phyloP scores from a whole-genome alignment of 2,797 vertebrate genomes.

The Notoglanidium macrostoma region DNA sequence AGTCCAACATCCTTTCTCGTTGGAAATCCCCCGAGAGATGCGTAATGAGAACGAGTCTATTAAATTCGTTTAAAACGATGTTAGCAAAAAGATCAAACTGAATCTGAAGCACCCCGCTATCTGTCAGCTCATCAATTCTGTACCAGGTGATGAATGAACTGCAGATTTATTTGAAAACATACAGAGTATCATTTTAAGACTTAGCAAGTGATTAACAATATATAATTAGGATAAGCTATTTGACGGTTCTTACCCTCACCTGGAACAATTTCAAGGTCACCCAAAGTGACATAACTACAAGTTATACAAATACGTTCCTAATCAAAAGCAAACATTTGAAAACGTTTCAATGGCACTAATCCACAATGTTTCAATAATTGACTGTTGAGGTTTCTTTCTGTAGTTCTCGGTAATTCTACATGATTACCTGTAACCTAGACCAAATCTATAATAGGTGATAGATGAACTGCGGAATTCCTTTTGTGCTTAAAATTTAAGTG shows the following conservation, averaged over 20 bases:
- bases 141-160: background rate
- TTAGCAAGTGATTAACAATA: constrained; percentile 3
- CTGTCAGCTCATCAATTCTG: background rate
- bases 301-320: constrained; percentile 12
- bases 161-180: background rate
- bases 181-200: background rate
- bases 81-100: background rate
- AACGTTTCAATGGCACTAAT: constrained; percentile 7
- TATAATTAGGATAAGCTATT: background rate
- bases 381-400: constrained; percentile 33
- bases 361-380: constrained; percentile 33
- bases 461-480: constrained; percentile 53
- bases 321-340: constrained; percentile 31
- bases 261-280: background rate
- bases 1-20: constrained; percentile 39
- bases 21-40: background rate
- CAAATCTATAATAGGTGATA: constrained; percentile 57
- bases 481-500: constrained; percentile 58
- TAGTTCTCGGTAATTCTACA: constrained; percentile 47
- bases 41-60: constrained; percentile 10
- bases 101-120: background rate
- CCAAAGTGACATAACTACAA: background rate
- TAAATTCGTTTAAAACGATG: background rate
- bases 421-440: constrained; percentile 46
- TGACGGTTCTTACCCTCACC: background rate